Base-by-base conservation (phyloP, 2,797 vertebrate genomes). In the Parambassis ranga region DNA sequence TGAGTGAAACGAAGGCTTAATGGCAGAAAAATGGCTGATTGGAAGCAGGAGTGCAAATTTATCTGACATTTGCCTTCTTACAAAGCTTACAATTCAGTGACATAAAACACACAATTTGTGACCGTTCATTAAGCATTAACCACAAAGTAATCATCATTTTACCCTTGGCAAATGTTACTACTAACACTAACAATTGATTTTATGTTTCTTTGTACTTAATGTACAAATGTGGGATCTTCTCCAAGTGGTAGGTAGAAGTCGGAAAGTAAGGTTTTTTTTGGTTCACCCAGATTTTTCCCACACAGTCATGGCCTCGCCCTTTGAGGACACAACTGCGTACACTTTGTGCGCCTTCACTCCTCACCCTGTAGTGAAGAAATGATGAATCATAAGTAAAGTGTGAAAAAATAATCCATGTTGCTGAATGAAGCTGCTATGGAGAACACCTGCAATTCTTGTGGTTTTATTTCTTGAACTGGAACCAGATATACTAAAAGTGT, bases 1-100 rank as follows among this genome's bases (percentile, higher is more conserved):
- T 35, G 61, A 73, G 56, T 71, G 67, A 79, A 78, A 81, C 37
- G 71, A 80, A 65, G 31, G 30, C 60, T 51, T 46, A 49, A 82
- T 74, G 64, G 48, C 64, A 68, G 65, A 59, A 61, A 53, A 55
- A 51, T 37, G 11, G 7, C 52, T 75, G 48, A 82, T 43, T 75
- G 52, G 30, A 68, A 62, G 47, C 10, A 6, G 46, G 16, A 37
- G 43, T 9, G 16, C 18, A 41, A 14, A 69, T 55, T 57, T 13
- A 64, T 74, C 23, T 50, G 43, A 67, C 32, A 59, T 59, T 19
- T 42, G 24, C 4, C 14, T 15, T 55, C 23, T 35, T 20, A 53
- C 8, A 50, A 68, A 65, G 36, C 43, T 62, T 16, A 11, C 9
- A 26, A 42, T 67, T 55, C 10, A 59, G 15, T 36, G 16, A 65